Base-by-base conservation (phyloP, 2,113 vertebrate species). In the Eclectus roratus region DNA sequence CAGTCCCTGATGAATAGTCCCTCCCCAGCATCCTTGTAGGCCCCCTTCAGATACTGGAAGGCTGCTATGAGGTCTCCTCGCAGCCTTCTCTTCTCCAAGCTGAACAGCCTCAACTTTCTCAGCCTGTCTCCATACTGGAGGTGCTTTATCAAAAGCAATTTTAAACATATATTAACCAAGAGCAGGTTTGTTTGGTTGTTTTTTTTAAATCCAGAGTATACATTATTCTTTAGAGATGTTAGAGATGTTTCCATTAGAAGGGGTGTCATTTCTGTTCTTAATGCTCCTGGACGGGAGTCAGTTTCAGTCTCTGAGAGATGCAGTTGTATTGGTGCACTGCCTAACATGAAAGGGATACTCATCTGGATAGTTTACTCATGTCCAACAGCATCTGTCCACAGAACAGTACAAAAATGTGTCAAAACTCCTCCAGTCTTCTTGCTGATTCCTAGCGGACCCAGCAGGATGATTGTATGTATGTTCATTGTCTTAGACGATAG, bases 401-500 rank as follows among this genome's bases (percentile, higher is more conserved):
- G 31, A 50, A 25, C 8, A 47, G 33, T 15, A 56, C 41, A 82
- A 53, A 13, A 29, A 56, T 61, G 20, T 63, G 20, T 18, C 12
- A 82, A 76, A 96, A 76, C 8, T 77, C 39, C 37, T 72, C n/a
- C 13, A 46, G 9, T 16, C 20, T 60, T 78, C 50, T 66, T 47
- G 21, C 6, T 55, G 31, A 29, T 66, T 80, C 58, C 41, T 83
- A 46, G 33, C 3, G 7, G 83, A 43, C 41, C 5, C 46, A 89
- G 39, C 35, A 89, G 66, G 71, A 80, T 58, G 76, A 66, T 46
- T 82, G 11, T 53, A 31, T 72, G 41, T 37, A 60, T 60, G 43
- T 46, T 93, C n/a, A 94, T 64, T 94, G 79, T 53, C 81, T 87
- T 66, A 0, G 5, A 83, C 41, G 56, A 68, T 92, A 91, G 68